Evolutionary conservation across 2,113 vertebrate species (phyloP).

Genomic region (Pedetes capensis): DNA sequence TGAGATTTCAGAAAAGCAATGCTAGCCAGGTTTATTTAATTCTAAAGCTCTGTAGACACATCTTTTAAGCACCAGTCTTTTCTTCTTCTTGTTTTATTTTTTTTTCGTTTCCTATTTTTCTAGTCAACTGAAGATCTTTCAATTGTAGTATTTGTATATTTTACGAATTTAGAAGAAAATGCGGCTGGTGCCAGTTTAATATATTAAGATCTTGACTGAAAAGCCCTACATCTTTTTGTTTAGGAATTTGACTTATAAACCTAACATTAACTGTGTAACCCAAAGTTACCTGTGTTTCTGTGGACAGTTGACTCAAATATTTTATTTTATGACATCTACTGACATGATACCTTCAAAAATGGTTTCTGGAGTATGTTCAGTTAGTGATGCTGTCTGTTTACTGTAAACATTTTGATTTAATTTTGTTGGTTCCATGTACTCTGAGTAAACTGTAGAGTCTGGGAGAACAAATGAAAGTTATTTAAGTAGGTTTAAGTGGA

Average conservation of each 20-base stretch:
- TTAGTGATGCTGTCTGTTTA: background rate
- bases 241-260: background rate
- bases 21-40: conserved; percentile 64
- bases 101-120: background rate
- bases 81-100: conserved; percentile 6
- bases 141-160: background rate
- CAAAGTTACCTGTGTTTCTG: background rate
- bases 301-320: background rate
- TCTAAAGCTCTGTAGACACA: conserved; percentile 29
- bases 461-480: background rate
- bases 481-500: conserved; percentile 26
- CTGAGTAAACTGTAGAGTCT: conserved; percentile 8
- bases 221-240: conserved; percentile 1
- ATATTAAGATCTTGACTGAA: background rate
- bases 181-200: background rate
- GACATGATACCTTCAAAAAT: background rate
- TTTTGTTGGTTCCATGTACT: background rate
- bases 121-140: conserved; percentile 18
- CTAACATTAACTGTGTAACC: background rate
- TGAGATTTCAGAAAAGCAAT: background rate
- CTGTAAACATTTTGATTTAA: conserved; percentile 4
- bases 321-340: background rate
- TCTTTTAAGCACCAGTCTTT: conserved; percentile 30
- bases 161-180: background rate
- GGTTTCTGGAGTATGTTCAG: background rate